Percentiles rank a stretch among this genome's conserved stretches.
These are phyloP conservation scores for Protaetia brevitarsis DNA, from an alignment of 1,140 invertebrate genomes.

Conservation along the genomic window DNA sequence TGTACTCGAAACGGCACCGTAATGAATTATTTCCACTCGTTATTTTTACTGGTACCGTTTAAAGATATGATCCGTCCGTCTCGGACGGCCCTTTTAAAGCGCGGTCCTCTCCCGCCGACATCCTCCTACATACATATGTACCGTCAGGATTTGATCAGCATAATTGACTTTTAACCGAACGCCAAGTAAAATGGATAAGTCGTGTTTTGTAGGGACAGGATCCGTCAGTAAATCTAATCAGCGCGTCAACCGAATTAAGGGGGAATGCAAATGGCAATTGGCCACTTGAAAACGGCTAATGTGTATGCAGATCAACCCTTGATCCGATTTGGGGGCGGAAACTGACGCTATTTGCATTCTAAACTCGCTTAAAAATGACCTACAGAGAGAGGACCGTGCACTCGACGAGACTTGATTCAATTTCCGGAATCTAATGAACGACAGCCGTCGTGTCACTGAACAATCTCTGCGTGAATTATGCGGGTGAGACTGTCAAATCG, in stretches of 20 bases:
- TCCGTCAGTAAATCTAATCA: conserved; percentile 23
- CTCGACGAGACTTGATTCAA: conserved; percentile 17
- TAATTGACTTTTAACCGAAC: conserved; percentile 22
- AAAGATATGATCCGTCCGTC: neutral
- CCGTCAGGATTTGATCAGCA: conserved; percentile 19
- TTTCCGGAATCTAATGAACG: conserved; percentile 17
- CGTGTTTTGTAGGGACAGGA: conserved; percentile 17
- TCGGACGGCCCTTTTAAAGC: too few species aligned
- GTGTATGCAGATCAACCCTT: conserved; percentile 22
- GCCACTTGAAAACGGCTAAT: conserved; percentile 23
- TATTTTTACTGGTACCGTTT: neutral
- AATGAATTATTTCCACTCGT: neutral
- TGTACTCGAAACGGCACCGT: too few species aligned
- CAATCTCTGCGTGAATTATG: conserved; percentile 17
- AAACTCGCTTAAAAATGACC: conserved; percentile 18
- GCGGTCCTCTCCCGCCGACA: neutral
- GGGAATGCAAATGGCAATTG: conserved; percentile 21
- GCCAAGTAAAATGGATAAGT: conserved; percentile 22
- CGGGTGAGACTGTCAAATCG: conserved; percentile 16
- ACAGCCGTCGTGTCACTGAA: conserved; percentile 14
- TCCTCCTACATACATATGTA: conserved; percentile 16
- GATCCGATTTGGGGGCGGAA: conserved; percentile 16
- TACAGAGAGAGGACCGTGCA: conserved; percentile 14
- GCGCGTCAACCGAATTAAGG: conserved; percentile 16
- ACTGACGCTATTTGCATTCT: conserved; percentile 17